Base-by-base conservation (phyloP, 2,888 invertebrate species). In the Erebia ligea region DNA sequence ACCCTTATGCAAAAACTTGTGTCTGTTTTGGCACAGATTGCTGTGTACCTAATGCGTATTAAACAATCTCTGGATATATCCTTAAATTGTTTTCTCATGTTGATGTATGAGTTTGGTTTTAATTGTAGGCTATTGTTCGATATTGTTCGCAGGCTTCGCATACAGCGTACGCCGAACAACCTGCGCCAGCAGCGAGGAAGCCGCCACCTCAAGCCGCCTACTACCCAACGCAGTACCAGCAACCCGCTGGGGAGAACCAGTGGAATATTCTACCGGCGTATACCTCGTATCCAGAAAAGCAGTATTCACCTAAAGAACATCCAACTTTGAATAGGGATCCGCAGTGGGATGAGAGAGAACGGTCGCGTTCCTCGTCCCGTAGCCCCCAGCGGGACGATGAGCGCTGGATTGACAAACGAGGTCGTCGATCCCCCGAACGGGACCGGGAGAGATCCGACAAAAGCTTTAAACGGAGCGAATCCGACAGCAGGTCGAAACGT, bases 81-180 rank as follows among this genome's bases (percentile, higher is more conserved):
- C 54, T 10, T 3, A 19, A 54, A 54, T 19, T 19, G 17, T 17
- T 19, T 54, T 57, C 56, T 40, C 59, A 10, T 17, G 59, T 40
- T 11, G 17, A 9, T 10, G 10, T 17, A 59, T 42, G 15, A 15
- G 21, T 62, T 17, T 17, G 8, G 25, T 42, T 54, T 61, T 65
- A 57, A 71, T 42, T 66, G 42, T 34, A 64, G 69, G 25, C 19
- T 66, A 21, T 59, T 61, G 52, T 62, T 25, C 69, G 52, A 63
- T 50, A 68, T 72, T 73, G 72, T 77, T 70, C 74, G 71, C 77
- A 77, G 76, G 75, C 64, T 65, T 54, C 67, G 34, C 68, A 71
- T 63, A 42, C 71, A 61, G 68, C 68, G 65, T 69, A 74, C 69
- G 63, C 56, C 50, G 65, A 50, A 21, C 65, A 21, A 17, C 1